Percentiles rank a stretch among this genome's conserved stretches.
Conservation (phyloP, 2,888 invertebrate species). For the Rhingia rostrata region DNA sequence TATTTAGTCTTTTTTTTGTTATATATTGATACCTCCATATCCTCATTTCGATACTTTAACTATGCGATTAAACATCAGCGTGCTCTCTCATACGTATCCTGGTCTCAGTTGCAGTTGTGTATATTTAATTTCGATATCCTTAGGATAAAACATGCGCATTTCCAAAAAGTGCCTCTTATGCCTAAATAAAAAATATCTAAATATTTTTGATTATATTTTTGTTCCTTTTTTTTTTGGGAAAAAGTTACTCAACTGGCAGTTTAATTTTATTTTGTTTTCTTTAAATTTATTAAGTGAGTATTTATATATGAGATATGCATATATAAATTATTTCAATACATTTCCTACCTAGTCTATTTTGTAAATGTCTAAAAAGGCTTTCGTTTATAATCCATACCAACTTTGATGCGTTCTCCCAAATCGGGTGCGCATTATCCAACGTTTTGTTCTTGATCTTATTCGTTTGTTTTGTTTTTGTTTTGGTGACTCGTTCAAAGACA, state of each 20-base stretch:
- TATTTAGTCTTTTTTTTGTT: slow-evolving; percentile 36
- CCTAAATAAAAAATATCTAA: slow-evolving; percentile 69
- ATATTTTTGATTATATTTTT: slow-evolving; percentile 61
- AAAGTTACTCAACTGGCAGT: slow-evolving; percentile 71
- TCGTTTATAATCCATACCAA: slow-evolving; percentile 59
- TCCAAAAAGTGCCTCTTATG: slow-evolving; percentile 67
- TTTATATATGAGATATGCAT: slow-evolving; percentile 50
- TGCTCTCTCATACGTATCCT: slow-evolving; percentile 55
- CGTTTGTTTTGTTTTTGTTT: slow-evolving; percentile 28
- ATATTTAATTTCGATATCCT: slow-evolving; percentile 57
- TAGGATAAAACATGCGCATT: slow-evolving; percentile 71
- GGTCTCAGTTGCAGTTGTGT: slow-evolving; percentile 35
- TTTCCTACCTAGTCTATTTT: slow-evolving; percentile 73
- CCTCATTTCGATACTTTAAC: slow-evolving; percentile 67
- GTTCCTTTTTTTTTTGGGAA: slow-evolving; percentile 44
- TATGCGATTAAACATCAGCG: slow-evolving; percentile 56
- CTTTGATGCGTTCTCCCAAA: slow-evolving; percentile 34
- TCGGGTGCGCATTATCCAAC: slow-evolving; percentile 25
- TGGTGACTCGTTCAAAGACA: slow-evolving; percentile 33
- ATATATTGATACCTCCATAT: slow-evolving; percentile 57
- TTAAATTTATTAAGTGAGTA: slow-evolving; percentile 54
- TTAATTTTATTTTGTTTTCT: slow-evolving; percentile 25
- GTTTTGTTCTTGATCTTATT: slow-evolving; percentile 41
- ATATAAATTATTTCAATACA: slow-evolving; percentile 69
- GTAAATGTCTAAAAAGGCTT: slow-evolving; percentile 74